Base-by-base conservation (phyloP, 2,113 vertebrate genomes). In the Proterorhinus semilunaris region DNA sequence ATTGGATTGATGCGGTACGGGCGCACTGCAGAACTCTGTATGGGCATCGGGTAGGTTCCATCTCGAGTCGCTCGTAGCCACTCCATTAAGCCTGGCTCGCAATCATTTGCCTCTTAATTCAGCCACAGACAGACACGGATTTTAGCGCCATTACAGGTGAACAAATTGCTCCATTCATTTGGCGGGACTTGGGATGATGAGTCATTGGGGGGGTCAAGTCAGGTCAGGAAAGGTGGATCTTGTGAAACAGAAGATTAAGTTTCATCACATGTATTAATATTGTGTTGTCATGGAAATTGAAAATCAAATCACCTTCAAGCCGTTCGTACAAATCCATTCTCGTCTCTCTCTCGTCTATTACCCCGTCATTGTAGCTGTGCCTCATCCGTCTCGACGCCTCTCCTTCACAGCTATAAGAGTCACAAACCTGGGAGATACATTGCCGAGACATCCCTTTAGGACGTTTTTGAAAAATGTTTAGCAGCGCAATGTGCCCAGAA, bases 81-180 rank as follows among this genome's bases (percentile, higher is more conserved):
- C 83, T 87, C 83, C 85, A 87, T 89, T 88, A 88, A 83, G 88
- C 74, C 62, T 65, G 72, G 80, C 74, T 84, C 68, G 57, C 78
- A 79, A 85, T 80, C 83, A 85, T 85, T 82, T 76, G 46, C 84
- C 75, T 78, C 78, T 84, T 84, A 80, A 84, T 84, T 84, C 79
- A 81, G 68, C 69, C 70, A 74, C 74, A 79, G 16, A 21, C 62
- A 71, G 80, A 86, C 75, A 76, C 36, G 9, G 54, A 62, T 53
- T 71, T 55, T 75, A 68, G 74, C 46, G 27, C 73, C 6, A 69
- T 78, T 68, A 74, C 74, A 85, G 82, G 84, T 84, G 81, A 69
- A 81, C 69, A 86, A 81, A 86, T 85, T 8, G 74, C 69, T 71
- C 76, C 55, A 79, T 83, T 83, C 61, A 71, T 58, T 69, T 68